Conservation (phyloP, 1,140 invertebrate species). For the Cryptotermes secundus region DNA sequence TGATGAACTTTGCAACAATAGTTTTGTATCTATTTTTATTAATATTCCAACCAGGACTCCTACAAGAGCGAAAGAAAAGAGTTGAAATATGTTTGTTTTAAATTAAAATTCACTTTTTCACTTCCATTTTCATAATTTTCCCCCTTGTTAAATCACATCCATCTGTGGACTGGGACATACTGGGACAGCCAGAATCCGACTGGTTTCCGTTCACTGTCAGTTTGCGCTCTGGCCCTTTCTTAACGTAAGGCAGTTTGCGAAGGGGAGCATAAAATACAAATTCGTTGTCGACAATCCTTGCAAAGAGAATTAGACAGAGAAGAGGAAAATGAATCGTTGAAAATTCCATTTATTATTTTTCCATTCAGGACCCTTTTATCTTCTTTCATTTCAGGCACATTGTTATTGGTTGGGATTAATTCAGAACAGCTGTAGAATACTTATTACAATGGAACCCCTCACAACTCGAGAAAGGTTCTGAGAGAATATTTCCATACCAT, state of each 20-base stretch:
- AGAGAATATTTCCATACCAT: constrained; percentile 19
- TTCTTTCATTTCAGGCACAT: background rate
- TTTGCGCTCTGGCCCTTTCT: no score
- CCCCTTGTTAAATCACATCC: no score
- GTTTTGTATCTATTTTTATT: no score
- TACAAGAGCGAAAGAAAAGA: no score
- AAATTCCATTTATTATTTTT: constrained; percentile 21
- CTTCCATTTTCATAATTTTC: no score
- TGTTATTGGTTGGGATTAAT: constrained; percentile 17
- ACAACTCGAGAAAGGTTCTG: background rate
- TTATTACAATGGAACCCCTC: background rate
- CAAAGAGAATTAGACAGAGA: background rate
- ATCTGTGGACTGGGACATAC: no score
- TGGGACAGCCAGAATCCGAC: no score
- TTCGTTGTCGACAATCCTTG: background rate
- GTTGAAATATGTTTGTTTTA: no score
- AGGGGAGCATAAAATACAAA: background rate
- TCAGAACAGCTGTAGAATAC: constrained; percentile 2
- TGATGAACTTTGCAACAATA: no score
- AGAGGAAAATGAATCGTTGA: background rate
- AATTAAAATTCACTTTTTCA: no score
- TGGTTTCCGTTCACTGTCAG: no score
- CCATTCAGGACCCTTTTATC: background rate
- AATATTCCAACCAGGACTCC: no score
- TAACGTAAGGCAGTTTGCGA: background rate